Evolutionary conservation across 2,797 vertebrate species (phyloP).

Genomic region (Merluccius polli): DNA sequence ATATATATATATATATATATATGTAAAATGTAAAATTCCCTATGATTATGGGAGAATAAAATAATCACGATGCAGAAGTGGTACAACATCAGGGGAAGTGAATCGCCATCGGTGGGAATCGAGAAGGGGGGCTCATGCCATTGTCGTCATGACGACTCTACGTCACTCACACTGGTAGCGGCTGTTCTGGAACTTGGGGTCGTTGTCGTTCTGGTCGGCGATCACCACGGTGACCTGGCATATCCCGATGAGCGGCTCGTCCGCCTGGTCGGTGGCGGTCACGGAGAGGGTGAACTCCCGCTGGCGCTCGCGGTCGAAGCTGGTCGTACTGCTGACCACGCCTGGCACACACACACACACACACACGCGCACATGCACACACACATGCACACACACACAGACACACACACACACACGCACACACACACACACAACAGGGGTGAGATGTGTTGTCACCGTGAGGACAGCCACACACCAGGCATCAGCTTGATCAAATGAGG

Average conservation of each 20-base stretch:
- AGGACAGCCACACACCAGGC: neutral
- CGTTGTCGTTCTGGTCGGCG: conserved; percentile 85
- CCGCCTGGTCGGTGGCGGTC: conserved; percentile 82
- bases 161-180: conserved; percentile 82
- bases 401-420: neutral
- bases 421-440: conserved; percentile 13
- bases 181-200: conserved; percentile 87
- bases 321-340: conserved; percentile 74
- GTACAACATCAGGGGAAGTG: neutral
- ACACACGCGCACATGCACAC: neutral
- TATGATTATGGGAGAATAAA: neutral
- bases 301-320: conserved; percentile 86
- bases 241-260: conserved; percentile 82
- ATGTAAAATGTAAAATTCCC: neutral
- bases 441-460: neutral
- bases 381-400: neutral
- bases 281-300: conserved; percentile 77
- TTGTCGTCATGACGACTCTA: neutral
- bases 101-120: neutral
- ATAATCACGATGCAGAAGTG: neutral
- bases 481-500: neutral
- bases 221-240: conserved; percentile 80
- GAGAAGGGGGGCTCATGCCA: neutral
- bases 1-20: too few species aligned
- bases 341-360: conserved; percentile 59